Evolutionary conservation across 1,140 invertebrate genomes (phyloP), one percentile per base, ranked within the genome.

Genomic region (Drosophila baimaii): DNA sequence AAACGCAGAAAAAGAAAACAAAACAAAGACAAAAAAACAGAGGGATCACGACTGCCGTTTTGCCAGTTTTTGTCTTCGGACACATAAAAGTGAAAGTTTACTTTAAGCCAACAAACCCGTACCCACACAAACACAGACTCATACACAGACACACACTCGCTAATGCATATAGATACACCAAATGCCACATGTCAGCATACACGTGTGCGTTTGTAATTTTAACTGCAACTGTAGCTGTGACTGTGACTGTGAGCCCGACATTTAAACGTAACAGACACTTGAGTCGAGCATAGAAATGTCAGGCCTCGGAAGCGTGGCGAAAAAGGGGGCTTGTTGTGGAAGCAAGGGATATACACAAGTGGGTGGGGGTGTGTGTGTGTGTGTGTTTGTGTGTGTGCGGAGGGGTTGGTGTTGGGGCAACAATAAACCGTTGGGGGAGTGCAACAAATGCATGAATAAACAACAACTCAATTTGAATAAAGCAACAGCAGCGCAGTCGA

Each of bases 401-500:
- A 10, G 47, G 31, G 69, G 74, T 68, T 47, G 65, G 47, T 64
- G 58, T 72, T 75, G 62, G 63, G 54, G 66, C 59, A 88, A 88
- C 83, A 88, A 89, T 89, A 64, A 61, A 77, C 71, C 68, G 54
- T 66, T 49, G 61, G 75, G 75, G 83, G 63, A 82, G 81, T 88
- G 83, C 84, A 88, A 83, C 83, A 88, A 89, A 88, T 88, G 83
- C 83, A 89, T 88, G 83, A 88, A 88, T 88, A 88, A 86, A 79
- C 83, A 89, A 88, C 76, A 89, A 83, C 83, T 88, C 83, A 79
- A 88, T 88, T 88, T 88, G 76, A 88, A 88, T 89, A 77, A 73
- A 73, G 76, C 83, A 88, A 88, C 66, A 86, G 52, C 47, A 78
- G 54, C 74, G 39, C 43, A 8, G 52, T 56, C 41, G n/a, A 23